Conservation (phyloP, 2,113 vertebrate genomes). For the Phycodurus eques region DNA sequence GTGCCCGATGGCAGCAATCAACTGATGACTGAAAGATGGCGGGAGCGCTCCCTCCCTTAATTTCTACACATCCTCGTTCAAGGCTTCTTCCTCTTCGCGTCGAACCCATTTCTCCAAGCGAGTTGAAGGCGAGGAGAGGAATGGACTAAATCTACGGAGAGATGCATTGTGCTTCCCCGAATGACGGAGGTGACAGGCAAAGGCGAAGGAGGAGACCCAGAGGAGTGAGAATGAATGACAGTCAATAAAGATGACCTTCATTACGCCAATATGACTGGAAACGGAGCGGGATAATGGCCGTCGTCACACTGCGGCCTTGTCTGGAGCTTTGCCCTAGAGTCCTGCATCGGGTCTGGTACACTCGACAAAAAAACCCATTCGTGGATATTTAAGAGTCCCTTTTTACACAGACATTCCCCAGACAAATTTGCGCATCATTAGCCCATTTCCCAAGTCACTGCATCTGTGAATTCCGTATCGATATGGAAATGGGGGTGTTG, state of each 20-base stretch:
- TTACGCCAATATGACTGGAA: slow-evolving; percentile 10
- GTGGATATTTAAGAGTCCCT: too few species aligned
- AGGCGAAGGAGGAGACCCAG: slow-evolving; percentile 5
- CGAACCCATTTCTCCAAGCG: slow-evolving; percentile 14
- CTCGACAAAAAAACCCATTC: neutral
- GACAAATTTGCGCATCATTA: too few species aligned
- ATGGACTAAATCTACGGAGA: slow-evolving; percentile 51
- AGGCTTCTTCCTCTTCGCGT: slow-evolving; percentile 16
- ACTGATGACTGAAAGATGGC: slow-evolving; percentile 54
- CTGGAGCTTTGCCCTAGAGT: neutral
- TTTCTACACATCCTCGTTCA: slow-evolving; percentile 22
- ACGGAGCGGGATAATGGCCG: slow-evolving; percentile 17
- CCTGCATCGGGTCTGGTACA: neutral
- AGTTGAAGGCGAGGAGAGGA: slow-evolving; percentile 29
- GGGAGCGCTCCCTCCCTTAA: slow-evolving; percentile 8
- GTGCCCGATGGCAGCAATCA: slow-evolving; percentile 53
- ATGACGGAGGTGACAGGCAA: slow-evolving; percentile 21
- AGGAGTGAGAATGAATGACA: slow-evolving; percentile 26
- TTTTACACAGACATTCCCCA: too few species aligned
- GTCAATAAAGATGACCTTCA: slow-evolving; percentile 46
- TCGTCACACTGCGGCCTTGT: neutral
- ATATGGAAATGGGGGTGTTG: too few species aligned
- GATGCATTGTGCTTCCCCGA: slow-evolving; percentile 34
- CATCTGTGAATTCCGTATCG: too few species aligned
- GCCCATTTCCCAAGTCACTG: too few species aligned